phyloP scores from a whole-genome alignment of 1,140 invertebrate species.

The Cherax quadricarinatus region DNA sequence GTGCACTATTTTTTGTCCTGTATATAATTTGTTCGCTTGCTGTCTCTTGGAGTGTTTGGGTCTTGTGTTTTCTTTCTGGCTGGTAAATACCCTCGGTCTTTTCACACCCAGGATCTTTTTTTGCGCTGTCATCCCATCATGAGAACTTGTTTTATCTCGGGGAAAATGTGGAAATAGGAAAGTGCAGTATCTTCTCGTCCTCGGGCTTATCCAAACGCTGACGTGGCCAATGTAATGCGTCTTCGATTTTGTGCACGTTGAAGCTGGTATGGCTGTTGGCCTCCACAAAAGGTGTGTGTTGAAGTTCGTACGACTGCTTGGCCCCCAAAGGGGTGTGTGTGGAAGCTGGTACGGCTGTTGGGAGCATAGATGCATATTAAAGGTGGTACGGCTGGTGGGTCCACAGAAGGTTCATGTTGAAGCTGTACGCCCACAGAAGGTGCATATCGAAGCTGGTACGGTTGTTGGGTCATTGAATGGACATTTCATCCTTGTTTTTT shows the following conservation, averaged over 20 bases:
- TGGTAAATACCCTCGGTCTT: neutral
- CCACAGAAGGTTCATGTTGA: too few relatives aligned
- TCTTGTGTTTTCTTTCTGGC: neutral
- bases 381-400: too few relatives aligned
- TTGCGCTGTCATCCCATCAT: neutral
- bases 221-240: neutral
- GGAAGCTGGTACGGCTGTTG: too few relatives aligned
- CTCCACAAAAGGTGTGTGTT: too few relatives aligned
- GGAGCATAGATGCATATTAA: too few relatives aligned
- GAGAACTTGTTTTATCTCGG: neutral
- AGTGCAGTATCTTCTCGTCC: neutral
- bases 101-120: neutral
- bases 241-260: neutral
- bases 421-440: too few relatives aligned
- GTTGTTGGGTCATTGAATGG: neutral
- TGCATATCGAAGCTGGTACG: neutral
- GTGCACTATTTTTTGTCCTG: too few relatives aligned
- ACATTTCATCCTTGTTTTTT: neutral
- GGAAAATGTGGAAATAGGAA: neutral
- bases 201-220: neutral
- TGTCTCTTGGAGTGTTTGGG: neutral
- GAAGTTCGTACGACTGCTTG: too few relatives aligned
- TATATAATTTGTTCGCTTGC: too few relatives aligned
- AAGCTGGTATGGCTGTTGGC: too few relatives aligned
- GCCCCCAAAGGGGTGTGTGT: too few relatives aligned